Conservation (phyloP, 1,140 invertebrate genomes). For the Brachionus paranguensis region DNA sequence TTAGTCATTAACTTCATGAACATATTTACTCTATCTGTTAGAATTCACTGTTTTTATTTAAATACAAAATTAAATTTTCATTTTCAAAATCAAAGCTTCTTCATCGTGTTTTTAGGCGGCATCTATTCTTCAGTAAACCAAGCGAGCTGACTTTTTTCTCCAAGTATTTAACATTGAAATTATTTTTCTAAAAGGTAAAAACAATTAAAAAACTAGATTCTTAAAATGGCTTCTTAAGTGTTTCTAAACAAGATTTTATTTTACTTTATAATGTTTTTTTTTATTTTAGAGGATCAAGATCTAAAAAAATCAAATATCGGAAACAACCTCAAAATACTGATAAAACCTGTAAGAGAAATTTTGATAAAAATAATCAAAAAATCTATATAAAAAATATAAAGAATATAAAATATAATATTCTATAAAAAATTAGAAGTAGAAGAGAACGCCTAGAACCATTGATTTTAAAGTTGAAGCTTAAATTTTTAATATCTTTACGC, state of each 20-base stretch:
- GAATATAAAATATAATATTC: too few species aligned
- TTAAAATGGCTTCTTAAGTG: not conserved
- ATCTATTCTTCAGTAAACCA: not conserved
- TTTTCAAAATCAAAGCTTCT: not conserved
- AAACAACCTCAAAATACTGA: not conserved
- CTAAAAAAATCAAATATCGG: not conserved
- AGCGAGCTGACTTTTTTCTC: too few species aligned
- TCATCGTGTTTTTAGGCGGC: not conserved
- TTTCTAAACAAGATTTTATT: not conserved
- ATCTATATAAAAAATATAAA: too few species aligned
- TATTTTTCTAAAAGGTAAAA: not conserved
- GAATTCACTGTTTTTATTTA: not conserved
- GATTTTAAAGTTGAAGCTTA: not conserved
- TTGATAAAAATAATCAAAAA: not conserved
- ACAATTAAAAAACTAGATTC: not conserved
- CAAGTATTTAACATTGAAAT: not conserved
- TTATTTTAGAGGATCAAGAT: not conserved
- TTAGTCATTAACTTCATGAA: not conserved
- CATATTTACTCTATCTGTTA: not conserved
- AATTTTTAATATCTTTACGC: too few species aligned
- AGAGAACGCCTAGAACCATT: not conserved
- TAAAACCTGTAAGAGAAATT: not conserved
- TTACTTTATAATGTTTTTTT: not conserved
- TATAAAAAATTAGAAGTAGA: not conserved
- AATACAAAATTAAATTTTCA: not conserved